Conservation (phyloP, 2,113 vertebrate genomes). For the Crotalus helleri region DNA sequence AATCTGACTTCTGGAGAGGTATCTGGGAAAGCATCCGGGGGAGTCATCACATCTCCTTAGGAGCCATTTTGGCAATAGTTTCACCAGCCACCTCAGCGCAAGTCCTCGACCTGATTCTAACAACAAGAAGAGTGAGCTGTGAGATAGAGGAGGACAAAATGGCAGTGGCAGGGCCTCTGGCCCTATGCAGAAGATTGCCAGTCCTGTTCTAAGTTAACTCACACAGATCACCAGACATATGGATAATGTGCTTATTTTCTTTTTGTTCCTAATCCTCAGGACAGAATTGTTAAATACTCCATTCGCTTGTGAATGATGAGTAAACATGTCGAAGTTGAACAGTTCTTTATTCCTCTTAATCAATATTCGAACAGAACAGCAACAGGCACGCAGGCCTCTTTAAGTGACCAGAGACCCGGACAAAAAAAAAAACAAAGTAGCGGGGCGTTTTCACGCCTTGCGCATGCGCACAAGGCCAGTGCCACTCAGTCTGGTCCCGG, state of each 20-base stretch:
- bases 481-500: no score
- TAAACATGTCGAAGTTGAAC: no score
- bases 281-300: not conserved
- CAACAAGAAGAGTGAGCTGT: not conserved
- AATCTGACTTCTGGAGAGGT: not conserved
- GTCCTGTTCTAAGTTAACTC: not conserved
- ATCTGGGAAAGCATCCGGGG: not conserved
- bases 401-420: no score
- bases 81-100: not conserved
- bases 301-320: no score
- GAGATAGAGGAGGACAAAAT: not conserved
- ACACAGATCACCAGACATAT: not conserved
- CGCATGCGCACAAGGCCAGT: no score
- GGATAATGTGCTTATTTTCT: not conserved
- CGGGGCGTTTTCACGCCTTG: no score
- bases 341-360: no score
- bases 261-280: not conserved
- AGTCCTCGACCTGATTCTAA: not conserved
- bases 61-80: not conserved
- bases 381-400: no score
- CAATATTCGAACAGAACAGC: no score
- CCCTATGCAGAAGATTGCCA: not conserved
- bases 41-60: not conserved
- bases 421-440: no score
- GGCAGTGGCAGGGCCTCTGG: not conserved